These are phyloP conservation scores for Artemisiospiza belli DNA, from an alignment of 2,113 vertebrate species.

Conservation along the genomic window DNA sequence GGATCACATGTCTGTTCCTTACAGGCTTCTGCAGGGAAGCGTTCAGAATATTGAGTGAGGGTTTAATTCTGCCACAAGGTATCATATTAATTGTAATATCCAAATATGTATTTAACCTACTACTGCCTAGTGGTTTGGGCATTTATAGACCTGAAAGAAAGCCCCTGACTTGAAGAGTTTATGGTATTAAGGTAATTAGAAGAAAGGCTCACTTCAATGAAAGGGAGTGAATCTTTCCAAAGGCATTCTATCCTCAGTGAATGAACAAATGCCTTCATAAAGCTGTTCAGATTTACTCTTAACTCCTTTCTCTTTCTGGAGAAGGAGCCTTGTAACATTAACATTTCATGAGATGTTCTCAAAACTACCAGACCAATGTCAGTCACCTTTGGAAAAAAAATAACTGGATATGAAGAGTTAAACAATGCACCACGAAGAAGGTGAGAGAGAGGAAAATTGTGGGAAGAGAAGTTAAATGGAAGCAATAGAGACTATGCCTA, in stretches of 20 bases:
- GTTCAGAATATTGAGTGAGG: not conserved
- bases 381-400: not conserved
- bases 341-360: not conserved
- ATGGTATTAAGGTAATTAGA: not conserved
- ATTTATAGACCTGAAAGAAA: not conserved
- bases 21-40: not conserved
- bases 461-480: not conserved
- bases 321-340: not conserved
- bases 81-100: not conserved
- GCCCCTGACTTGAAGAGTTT: not conserved
- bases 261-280: not conserved
- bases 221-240: not conserved
- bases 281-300: not conserved
- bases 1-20: not conserved
- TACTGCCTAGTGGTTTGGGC: not conserved
- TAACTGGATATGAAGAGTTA: not conserved
- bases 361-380: not conserved
- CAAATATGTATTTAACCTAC: not conserved
- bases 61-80: not conserved
- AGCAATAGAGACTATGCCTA: not conserved
- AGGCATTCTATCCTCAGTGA: not conserved
- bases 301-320: not conserved
- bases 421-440: not conserved
- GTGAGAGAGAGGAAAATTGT: not conserved
- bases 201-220: not conserved